Evolutionary conservation across 1,140 invertebrate species (phyloP).

Genomic region (Bombus huntii): DNA sequence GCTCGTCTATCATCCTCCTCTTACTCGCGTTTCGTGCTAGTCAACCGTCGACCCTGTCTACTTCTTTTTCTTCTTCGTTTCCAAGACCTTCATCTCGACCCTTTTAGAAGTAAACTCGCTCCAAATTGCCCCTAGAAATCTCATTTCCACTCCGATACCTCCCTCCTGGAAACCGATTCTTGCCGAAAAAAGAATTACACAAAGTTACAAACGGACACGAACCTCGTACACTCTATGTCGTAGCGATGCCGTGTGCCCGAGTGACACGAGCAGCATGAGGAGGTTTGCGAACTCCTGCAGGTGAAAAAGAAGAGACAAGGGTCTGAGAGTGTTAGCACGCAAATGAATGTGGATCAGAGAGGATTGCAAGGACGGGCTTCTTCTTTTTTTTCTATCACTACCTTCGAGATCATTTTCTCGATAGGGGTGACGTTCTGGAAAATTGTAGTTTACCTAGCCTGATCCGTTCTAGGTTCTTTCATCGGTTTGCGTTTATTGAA

Average conservation of each 20-base stretch:
- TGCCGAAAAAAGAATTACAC: conserved; percentile 53
- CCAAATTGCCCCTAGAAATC: conserved; percentile 68
- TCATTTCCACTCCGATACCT: conserved; percentile 54
- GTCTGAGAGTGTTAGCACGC: not conserved
- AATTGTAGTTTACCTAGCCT: conserved; percentile 1
- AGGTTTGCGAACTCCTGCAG: too few relatives aligned
- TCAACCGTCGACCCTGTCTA: conserved; percentile 33
- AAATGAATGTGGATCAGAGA: not conserved
- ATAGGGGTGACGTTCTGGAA: conserved; percentile 1
- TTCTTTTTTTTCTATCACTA: not conserved
- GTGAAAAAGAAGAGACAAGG: not conserved
- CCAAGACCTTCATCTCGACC: conserved; percentile 48
- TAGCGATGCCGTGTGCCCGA: not conserved
- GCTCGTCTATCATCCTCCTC: not conserved
- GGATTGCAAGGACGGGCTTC: not conserved
- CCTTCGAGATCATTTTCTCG: conserved; percentile 1
- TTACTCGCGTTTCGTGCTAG: not conserved
- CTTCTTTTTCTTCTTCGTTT: conserved; percentile 21
- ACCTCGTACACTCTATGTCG: conserved; percentile 4
- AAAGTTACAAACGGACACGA: conserved; percentile 19
- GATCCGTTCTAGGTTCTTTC: not conserved
- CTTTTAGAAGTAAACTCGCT: conserved; percentile 62
- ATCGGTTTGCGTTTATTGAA: not conserved
- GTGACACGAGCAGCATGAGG: not conserved
- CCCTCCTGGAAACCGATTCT: conserved; percentile 7